Evolutionary conservation across 2,113 vertebrate genomes (phyloP).

Genomic region (Clarias macrocephalus): DNA sequence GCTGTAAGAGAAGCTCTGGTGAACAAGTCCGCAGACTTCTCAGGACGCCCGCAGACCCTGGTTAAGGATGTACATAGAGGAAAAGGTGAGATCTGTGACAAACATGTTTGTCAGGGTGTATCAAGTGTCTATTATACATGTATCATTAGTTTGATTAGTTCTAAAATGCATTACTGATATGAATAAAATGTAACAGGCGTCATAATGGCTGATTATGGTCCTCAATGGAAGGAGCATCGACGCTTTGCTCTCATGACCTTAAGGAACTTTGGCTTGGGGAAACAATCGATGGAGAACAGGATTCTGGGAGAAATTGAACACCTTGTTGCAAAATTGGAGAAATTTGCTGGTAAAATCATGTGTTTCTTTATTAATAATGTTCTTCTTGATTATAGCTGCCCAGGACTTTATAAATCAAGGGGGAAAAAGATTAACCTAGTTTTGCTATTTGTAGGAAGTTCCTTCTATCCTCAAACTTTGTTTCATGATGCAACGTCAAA

Average conservation of each 20-base stretch:
- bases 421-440: neutral
- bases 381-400: neutral
- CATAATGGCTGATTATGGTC: slow-evolving; percentile 55
- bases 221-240: slow-evolving; percentile 70
- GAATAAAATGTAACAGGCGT: slow-evolving; percentile 63
- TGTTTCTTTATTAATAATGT: neutral
- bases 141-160: neutral
- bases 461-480: slow-evolving; percentile 52
- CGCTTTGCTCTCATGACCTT: slow-evolving; percentile 71
- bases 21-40: slow-evolving; percentile 62
- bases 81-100: slow-evolving; percentile 54
- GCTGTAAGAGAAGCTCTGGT: slow-evolving; percentile 67
- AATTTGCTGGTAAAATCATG: slow-evolving; percentile 38
- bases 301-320: slow-evolving; percentile 68
- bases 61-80: slow-evolving; percentile 36
- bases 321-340: slow-evolving; percentile 47
- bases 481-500: slow-evolving; percentile 69
- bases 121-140: neutral
- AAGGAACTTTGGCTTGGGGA: slow-evolving; percentile 79
- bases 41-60: slow-evolving; percentile 67
- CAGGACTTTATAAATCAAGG: too few relatives aligned
- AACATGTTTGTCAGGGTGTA: neutral
- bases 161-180: neutral
- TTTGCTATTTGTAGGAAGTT: slow-evolving; percentile 41
- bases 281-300: slow-evolving; percentile 75